Conservation (phyloP, 2,888 invertebrate genomes). For the Aspidapion aeneum region DNA sequence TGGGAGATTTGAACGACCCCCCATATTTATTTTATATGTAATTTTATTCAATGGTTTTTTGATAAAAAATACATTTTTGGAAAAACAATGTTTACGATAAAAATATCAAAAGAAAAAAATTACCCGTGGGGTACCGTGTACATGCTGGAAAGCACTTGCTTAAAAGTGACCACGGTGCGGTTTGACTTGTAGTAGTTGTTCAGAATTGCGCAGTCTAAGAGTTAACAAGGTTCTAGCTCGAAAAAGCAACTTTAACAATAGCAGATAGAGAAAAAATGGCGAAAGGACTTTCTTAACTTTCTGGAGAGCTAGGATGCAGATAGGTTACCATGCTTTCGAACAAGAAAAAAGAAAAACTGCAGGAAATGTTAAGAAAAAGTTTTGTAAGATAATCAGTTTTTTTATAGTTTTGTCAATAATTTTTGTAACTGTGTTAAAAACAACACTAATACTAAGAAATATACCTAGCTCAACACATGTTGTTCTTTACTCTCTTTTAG, state of each 20-base stretch:
- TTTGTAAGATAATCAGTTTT: not conserved
- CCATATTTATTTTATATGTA: too few relatives aligned
- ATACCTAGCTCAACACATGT: too few relatives aligned
- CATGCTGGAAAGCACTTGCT: too few relatives aligned
- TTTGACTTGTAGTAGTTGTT: slow-evolving; percentile 49
- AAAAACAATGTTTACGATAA: too few relatives aligned
- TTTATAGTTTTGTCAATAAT: not conserved
- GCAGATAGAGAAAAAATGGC: slow-evolving; percentile 38
- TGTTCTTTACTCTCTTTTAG: too few relatives aligned
- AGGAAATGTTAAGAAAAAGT: not conserved
- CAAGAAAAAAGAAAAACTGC: slow-evolving; percentile 28
- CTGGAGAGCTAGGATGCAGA: slow-evolving; percentile 18
- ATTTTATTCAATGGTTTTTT: too few relatives aligned
- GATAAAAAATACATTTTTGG: too few relatives aligned
- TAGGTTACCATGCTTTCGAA: slow-evolving; percentile 30
- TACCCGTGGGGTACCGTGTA: too few relatives aligned
- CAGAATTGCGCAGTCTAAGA: slow-evolving; percentile 51
- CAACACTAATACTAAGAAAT: too few relatives aligned
- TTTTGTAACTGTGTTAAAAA: not conserved
- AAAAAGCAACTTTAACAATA: slow-evolving; percentile 47
- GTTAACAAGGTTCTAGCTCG: slow-evolving; percentile 48
- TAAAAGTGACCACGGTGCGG: slow-evolving; percentile 47
- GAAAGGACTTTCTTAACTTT: slow-evolving; percentile 27
- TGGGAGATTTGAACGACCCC: too few relatives aligned
- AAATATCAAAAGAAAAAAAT: too few relatives aligned